phyloP scores from a whole-genome alignment of 2,797 vertebrate species.

The Bucorvus abyssinicus region DNA sequence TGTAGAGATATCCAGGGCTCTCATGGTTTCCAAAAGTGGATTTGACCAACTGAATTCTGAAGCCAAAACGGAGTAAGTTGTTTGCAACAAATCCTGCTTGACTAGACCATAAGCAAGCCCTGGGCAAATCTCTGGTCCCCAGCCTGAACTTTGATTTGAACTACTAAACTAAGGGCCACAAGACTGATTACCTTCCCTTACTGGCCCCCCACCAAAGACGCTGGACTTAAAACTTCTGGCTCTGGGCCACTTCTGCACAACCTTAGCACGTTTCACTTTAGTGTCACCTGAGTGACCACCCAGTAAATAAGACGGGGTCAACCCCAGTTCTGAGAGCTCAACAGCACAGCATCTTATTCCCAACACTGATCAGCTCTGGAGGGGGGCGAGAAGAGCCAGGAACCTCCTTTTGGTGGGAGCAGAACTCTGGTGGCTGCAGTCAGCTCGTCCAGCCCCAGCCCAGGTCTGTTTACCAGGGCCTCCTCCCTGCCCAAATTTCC shows the following conservation, averaged over 20 bases:
- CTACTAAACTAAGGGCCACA: neutral
- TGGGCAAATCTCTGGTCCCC: neutral
- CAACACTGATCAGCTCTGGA: neutral
- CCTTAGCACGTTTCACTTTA: neutral
- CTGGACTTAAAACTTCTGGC: neutral
- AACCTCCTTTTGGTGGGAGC: neutral
- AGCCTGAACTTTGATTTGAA: neutral
- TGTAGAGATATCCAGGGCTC: neutral
- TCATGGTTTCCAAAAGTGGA: neutral
- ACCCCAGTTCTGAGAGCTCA: neutral
- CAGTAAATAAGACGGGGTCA: accelerated
- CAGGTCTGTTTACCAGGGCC: neutral
- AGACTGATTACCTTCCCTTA: neutral
- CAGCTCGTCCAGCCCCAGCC: neutral
- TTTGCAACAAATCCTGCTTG: neutral
- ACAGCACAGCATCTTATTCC: neutral
- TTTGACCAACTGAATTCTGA: neutral
- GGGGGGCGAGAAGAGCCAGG: accelerated
- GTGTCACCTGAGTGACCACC: neutral
- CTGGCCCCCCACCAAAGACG: neutral
- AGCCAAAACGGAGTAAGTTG: neutral
- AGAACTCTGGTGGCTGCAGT: neutral
- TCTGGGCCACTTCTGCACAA: neutral
- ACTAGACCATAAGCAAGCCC: neutral
- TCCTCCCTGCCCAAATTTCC: neutral